Percentiles rank a stretch among this genome's conserved stretches.
These are phyloP conservation scores for Xanthia togata DNA, from an alignment of 2,888 invertebrate genomes.

Conservation along the genomic window DNA sequence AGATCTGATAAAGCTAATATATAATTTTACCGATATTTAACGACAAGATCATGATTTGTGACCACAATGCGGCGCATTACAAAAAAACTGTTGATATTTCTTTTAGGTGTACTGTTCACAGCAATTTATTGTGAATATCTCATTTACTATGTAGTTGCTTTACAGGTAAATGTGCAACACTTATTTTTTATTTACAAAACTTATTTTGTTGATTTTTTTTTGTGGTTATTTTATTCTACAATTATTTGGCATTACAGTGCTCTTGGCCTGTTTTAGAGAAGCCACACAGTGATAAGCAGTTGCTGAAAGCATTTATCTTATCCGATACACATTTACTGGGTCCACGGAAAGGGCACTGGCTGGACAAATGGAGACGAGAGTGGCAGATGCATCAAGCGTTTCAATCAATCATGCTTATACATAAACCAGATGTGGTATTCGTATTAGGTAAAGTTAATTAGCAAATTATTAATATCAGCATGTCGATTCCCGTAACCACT, in stretches of 20 bases:
- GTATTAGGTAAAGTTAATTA: constrained; percentile 92
- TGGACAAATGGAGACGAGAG: constrained; percentile 98
- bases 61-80: constrained; percentile 76
- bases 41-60: constrained; percentile 22
- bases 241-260: constrained; percentile 89
- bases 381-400: constrained; percentile 99
- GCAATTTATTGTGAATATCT: constrained; percentile 82
- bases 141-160: constrained; percentile 81
- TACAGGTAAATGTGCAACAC: constrained; percentile 75
- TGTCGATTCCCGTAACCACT: too few relatives aligned
- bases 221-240: not conserved
- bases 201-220: not conserved
- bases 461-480: not conserved
- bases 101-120: constrained; percentile 76
- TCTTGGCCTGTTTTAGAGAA: constrained; percentile 91
- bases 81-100: constrained; percentile 74
- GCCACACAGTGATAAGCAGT: constrained; percentile 75
- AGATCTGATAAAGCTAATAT: constrained; percentile 16
- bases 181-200: not conserved
- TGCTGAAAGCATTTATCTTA: constrained; percentile 94
- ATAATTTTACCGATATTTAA: not conserved
- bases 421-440: constrained; percentile 97
- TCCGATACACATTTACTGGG: constrained; percentile 98
- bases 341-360: constrained; percentile 96
- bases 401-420: constrained; percentile 94